Base-by-base conservation (phyloP, 2,797 vertebrate genomes). In the Pantherophis alleghaniensis region DNA sequence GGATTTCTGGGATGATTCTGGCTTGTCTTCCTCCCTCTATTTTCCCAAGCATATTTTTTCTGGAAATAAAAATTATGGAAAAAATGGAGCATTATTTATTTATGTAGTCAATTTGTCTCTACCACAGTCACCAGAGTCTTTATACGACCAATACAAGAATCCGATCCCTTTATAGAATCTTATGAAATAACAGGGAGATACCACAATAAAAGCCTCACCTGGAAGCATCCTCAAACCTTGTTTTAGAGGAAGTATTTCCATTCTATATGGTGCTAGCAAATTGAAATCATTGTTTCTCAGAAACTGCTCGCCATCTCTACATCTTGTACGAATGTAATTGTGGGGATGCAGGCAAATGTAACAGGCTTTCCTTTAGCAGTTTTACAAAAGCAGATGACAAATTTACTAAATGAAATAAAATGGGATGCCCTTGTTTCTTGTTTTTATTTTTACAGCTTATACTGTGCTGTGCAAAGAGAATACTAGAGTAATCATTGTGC, bases 361-460 rank as follows among this genome's bases (percentile, higher is more conserved):
- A 59, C 18, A 93, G 55, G 11, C 61, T 87, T 74, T 56, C 88
- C 63, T 63, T 47, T 92, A 51, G 55, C 63, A 86, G 22, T 86
- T 61, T 32, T 63, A 28, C 22, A 2, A 86, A 63, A 59, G 1
- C 53, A 24, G 87, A 20, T 20, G 88, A 53, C 88, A 60, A 79
- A 92, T 92, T 66, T 92, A 79, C 59, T 59, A 89, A 89, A 86
- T 55, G 61, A 90, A 90, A 86, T 60, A 74, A 88, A 79, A 14
- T 11, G 4, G 20, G 20, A 10, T 24, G 37, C 42, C 37, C 20
- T 83, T 47, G 20, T 11, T 47, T 47, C 22, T 47, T 83, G 42
- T 24, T 83, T 83, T 83, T 12, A 83, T 51, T 42, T 66, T 87
- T 28, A 74, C 42, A 60, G 28, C 37, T 93, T 53, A 91, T 18